phyloP scores from a whole-genome alignment of 53 echinoderm and acorn worm genomes.

The Actinopyga echinites region DNA sequence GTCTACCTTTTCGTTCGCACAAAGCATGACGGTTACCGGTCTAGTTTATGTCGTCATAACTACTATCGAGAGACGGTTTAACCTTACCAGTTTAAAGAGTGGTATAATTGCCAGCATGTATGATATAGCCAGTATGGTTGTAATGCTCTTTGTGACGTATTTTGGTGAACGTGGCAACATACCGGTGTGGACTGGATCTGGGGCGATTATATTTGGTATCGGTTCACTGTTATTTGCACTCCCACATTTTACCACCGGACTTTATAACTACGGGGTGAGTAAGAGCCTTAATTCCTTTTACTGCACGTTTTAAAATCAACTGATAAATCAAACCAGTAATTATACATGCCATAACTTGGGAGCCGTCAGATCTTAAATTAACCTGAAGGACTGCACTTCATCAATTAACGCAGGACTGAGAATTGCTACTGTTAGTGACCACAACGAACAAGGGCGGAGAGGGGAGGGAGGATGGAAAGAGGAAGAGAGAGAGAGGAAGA shows the following conservation, averaged over 20 bases:
- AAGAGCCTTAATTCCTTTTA: background rate
- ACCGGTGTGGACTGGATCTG: constrained; percentile 80
- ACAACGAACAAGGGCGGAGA: no score
- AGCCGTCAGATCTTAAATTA: no score
- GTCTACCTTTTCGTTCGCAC: constrained; percentile 79
- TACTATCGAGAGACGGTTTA: constrained; percentile 84
- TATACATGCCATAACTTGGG: no score
- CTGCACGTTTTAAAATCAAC: no score
- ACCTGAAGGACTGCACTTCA: no score
- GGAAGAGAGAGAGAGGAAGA: no score
- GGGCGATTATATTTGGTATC: constrained; percentile 74
- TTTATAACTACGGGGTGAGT: constrained; percentile 62
- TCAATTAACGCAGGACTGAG: no score
- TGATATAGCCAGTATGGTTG: constrained; percentile 82
- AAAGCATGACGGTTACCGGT: constrained; percentile 96
- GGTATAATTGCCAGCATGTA: constrained; percentile 90
- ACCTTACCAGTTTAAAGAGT: constrained; percentile 80
- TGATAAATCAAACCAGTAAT: no score
- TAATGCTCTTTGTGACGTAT: constrained; percentile 88
- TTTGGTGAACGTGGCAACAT: constrained; percentile 85
- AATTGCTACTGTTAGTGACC: no score
- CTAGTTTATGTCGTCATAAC: constrained; percentile 91
- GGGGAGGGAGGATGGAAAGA: no score
- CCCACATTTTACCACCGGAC: constrained; percentile 83
- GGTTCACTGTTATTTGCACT: constrained; percentile 77